Base-by-base conservation (phyloP, 1,140 invertebrate species). In the Eueides isabella region DNA sequence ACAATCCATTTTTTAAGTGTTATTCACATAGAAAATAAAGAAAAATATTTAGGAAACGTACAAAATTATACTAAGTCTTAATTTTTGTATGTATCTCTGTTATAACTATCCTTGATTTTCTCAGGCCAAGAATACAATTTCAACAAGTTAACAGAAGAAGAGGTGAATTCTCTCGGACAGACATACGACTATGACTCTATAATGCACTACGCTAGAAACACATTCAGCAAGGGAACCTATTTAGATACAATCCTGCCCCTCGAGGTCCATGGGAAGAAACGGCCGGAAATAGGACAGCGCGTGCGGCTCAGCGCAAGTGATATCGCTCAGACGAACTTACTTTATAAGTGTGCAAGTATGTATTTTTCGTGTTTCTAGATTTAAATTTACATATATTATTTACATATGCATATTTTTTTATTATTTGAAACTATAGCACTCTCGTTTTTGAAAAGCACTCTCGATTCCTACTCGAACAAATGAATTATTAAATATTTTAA, bases 101-200 rank as follows among this genome's bases (percentile, higher is more conserved):
- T n/a, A n/a, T 19, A 19, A 16, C n/a, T 19, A 44, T 5, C 41
- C 41, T n/a, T 4, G 11, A 23, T 12, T 33, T 19, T 26, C 61
- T 6, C 84, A 98, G 98, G 98, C 64, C 99, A 99, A 94, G 98
- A 99, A 85, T 99, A 99, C 90, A 99, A 99, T 89, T 99, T 99
- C 93, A 99, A 99, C 87, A 99, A 99, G 91, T 90, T 99, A 44
- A 98, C 98, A 14, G 96, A 97, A 5, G 97, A 98, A 77, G 99
- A 99, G 93, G 98, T 99, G 1, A 98, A 99, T 82, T 99, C 98
- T 0, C 93, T 99, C 19, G 98, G 98, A 0, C 90, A 94, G 74
- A 96, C 96, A 0, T 99, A 99, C 84, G 99, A 99, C 88, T 99
- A 98, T 79, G 97, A 98, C 81, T 98, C 97, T 1, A 99, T 99